Evolutionary conservation across 2,113 vertebrate genomes (phyloP).

Genomic region (Dolichallabes microphthalmus): DNA sequence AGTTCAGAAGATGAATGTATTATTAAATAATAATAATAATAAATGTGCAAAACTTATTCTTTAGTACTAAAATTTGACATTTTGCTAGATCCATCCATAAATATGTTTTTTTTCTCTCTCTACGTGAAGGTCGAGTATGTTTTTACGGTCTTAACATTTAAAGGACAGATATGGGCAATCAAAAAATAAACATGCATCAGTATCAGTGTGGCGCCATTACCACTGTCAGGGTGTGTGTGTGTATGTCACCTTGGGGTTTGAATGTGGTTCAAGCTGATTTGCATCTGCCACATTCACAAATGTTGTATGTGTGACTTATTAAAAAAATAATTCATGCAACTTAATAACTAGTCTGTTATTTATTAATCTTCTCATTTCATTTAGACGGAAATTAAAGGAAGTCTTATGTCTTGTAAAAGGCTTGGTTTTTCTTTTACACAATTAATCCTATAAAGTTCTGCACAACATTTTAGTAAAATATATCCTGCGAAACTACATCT

Average conservation of each 20-base stretch:
- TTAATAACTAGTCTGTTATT: not conserved
- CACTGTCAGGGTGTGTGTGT: constrained; percentile 45
- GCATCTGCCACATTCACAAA: not conserved
- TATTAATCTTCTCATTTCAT: not conserved
- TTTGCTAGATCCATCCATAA: not conserved
- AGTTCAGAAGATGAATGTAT: too few relatives aligned
- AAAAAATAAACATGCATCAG: constrained; percentile 12
- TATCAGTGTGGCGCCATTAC: not conserved
- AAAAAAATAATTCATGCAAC: not conserved
- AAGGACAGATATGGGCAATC: constrained; percentile 17
- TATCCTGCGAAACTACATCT: too few relatives aligned
- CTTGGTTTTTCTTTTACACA: not conserved
- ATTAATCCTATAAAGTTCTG: not conserved
- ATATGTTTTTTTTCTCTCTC: not conserved
- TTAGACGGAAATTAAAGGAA: not conserved
- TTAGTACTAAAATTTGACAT: not conserved
- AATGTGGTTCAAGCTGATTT: not conserved
- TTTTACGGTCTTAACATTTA: not conserved
- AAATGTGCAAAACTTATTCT: not conserved
- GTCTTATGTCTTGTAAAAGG: too few relatives aligned
- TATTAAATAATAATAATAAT: too few relatives aligned
- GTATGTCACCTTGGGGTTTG: constrained; percentile 7
- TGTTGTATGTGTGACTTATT: not conserved
- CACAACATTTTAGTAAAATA: too few relatives aligned
- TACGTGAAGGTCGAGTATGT: not conserved